Evolutionary conservation across 2,797 vertebrate species (phyloP), one percentile per base, ranked within the genome.

Genomic region (Dipus sagitta): DNA sequence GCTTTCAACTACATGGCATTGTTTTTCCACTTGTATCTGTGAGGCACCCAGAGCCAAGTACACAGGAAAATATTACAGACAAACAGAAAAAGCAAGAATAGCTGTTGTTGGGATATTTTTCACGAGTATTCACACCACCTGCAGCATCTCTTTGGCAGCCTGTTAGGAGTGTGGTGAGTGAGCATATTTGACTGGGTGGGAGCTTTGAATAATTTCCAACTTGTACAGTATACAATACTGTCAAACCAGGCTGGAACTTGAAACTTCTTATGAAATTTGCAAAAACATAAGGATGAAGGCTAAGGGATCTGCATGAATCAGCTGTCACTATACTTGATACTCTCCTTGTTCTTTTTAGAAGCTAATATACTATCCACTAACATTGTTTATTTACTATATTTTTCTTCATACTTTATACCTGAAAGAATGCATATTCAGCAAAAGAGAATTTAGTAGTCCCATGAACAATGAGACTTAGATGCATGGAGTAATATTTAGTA

Each of bases 1-100:
- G 21, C 6, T 86, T 90, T 93, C 47, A 86, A 0, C 3, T 72
- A 28, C 68, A 71, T 11, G n/a, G 17, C 15, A 14, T 58, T 58
- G 14, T 20, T 18, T 6, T 24, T 5, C 28, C 34, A 42, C 3
- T 24, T 28, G 5, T 23, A 2, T 21, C 15, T 64, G 3, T 11
- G 1, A 15, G 3, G 4, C 0, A 1, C 2, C 1, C 7, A 38
- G 14, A 6, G 24, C 20, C 2, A 64, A 8, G 24, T 15, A 21
- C 24, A 64, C 8, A 64, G 62, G 21, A 64, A 64, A 64, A 64
- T 64, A 58, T 58, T 58, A 21, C 24, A 64, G 62, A 64, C 21
- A 23, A 64, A 24, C 54, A 58, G 54, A 58, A 3, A 58, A 58
- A 58, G 54, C 54, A 58, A 58, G 54, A 13, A 58, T 17, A 58